phyloP scores from a whole-genome alignment of 2,113 vertebrate species.

The Scophthalmus maximus region DNA sequence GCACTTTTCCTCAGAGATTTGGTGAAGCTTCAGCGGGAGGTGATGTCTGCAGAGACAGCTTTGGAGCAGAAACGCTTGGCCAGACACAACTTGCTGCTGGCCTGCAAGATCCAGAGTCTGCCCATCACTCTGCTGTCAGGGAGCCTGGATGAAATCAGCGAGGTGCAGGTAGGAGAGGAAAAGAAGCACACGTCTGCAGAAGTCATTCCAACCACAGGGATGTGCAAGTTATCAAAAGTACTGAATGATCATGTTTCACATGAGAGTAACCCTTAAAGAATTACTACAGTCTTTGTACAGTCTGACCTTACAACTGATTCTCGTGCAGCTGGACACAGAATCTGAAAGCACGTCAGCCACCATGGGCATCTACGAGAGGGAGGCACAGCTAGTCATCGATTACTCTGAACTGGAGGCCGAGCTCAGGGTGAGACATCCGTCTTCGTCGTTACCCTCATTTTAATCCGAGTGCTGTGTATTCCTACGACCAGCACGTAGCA shows the following conservation, averaged over 20 bases:
- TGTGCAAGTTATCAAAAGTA: too few relatives aligned
- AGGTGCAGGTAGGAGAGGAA: slow-evolving; percentile 84
- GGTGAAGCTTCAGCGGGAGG: slow-evolving; percentile 86
- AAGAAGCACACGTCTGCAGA: not conserved
- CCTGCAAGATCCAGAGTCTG: slow-evolving; percentile 89
- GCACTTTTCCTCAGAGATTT: slow-evolving; percentile 78
- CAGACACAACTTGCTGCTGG: slow-evolving; percentile 90
- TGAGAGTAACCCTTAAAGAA: too few relatives aligned
- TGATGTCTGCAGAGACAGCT: slow-evolving; percentile 79
- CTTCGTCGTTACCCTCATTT: not conserved
- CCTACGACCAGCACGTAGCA: not conserved
- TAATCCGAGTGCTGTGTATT: not conserved
- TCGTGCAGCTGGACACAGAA: slow-evolving; percentile 84
- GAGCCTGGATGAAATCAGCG: slow-evolving; percentile 88
- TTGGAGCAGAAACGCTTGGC: slow-evolving; percentile 88
- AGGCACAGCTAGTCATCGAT: slow-evolving; percentile 87
- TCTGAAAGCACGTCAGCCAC: slow-evolving; percentile 78
- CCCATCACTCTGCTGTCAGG: slow-evolving; percentile 85
- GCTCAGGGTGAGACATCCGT: slow-evolving; percentile 80
- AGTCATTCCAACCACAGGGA: not conserved
- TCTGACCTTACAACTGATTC: too few relatives aligned
- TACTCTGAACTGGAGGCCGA: slow-evolving; percentile 82
- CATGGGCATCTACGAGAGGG: slow-evolving; percentile 85
- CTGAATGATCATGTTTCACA: too few relatives aligned
- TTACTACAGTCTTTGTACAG: too few relatives aligned